Base-by-base conservation (phyloP, 2,888 invertebrate genomes). In the Drosophila imparisetae region DNA sequence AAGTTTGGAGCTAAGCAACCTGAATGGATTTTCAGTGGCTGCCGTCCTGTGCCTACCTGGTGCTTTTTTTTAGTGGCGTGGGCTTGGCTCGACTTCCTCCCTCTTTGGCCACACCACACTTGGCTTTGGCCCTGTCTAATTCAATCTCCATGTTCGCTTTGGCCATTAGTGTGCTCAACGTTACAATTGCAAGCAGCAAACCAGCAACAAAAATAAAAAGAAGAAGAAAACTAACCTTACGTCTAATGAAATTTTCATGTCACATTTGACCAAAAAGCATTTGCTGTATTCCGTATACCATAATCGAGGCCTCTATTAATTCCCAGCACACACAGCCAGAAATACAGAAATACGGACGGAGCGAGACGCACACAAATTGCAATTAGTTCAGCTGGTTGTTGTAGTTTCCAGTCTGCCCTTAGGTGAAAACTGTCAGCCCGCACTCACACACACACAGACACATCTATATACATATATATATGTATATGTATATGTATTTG, bases 181-280 rank as follows among this genome's bases (percentile, higher is more conserved):
- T 55, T 55, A 48, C 66, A 65, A 62, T 63, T 59, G 24, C 59
- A 29, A 18, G 10, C 27, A 45, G 21, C 21, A 45, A 45, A 45
- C 45, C 24, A 45, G 7, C 13, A 45, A 27, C 10, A 29, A 2
- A 1, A 49, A 10, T 2, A 29, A 50, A 15, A 7, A n/a, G n/a
- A 18, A 0, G 32, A 34, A 29, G 30, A 58, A 45, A 80, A 15
- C 45, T 1, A 72, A 72, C 54, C 67, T 49, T 55, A 36, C 50
- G 29, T 50, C 78, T 83, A 86, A 88, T 88, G 88, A 83, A 87
- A 85, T 85, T 83, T 85, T 87, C 85, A 81, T 85, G 85, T 86
- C 77, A 77, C 79, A 85, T 78, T 78, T 87, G 80, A 66, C 65
- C 34, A 65, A 75, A 73, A 70, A 66, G 64, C 72, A 84, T 82